Conservation (phyloP, 2,113 vertebrate species). For the Tetrax tetrax region DNA sequence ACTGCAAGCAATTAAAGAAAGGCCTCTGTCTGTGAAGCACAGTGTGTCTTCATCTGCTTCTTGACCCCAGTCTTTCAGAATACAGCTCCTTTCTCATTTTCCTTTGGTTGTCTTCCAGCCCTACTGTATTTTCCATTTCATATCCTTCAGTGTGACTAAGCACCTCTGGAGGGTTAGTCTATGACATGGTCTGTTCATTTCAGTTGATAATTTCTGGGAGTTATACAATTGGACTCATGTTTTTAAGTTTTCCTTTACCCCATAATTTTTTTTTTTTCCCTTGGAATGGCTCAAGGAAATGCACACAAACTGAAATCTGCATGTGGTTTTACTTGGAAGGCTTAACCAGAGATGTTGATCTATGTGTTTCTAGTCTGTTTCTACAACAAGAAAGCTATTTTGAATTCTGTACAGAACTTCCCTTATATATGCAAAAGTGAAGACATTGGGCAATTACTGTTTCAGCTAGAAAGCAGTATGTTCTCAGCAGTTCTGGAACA, state of each 20-base stretch:
- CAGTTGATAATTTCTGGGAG: not conserved
- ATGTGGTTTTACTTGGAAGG: slow-evolving; percentile 23
- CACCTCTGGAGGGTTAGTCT: not conserved
- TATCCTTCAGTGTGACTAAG: not conserved
- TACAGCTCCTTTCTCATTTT: not conserved
- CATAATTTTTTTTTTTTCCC: not conserved
- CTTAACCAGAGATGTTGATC: not conserved
- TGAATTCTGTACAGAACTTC: not conserved
- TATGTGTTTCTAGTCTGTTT: not conserved
- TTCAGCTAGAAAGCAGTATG: not conserved
- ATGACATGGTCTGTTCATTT: not conserved
- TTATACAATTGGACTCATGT: not conserved
- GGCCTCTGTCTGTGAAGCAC: not conserved
- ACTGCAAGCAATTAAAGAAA: not conserved
- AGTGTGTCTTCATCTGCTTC: not conserved
- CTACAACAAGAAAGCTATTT: not conserved
- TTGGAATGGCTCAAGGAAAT: not conserved
- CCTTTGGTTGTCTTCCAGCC: not conserved
- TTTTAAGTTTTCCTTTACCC: not conserved
- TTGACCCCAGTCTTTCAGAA: not conserved
- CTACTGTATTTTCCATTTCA: not conserved
- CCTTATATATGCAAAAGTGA: not conserved
- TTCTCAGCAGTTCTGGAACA: not conserved
- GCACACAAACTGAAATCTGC: not conserved
- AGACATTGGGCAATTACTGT: not conserved